Conservation (phyloP, 35 echinoderm and acorn worm genomes). For the Stichopus chloronotus region DNA sequence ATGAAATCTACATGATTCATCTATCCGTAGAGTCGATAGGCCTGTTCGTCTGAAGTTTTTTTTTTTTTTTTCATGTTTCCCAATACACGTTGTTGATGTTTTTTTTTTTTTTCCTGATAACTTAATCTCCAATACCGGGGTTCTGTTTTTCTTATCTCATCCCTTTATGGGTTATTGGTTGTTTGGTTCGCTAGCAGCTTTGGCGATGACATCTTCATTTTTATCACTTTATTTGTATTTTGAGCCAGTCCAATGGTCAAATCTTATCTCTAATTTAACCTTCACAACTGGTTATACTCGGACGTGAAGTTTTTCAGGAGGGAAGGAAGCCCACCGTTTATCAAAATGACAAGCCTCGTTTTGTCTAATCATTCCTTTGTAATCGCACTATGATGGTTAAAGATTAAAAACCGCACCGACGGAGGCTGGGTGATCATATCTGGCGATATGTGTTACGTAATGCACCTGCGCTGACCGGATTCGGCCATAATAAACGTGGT, state of each 20-base stretch:
- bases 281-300: conserved; percentile 19
- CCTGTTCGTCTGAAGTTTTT: too few relatives aligned
- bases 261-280: conserved; percentile 17
- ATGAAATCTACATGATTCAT: too few relatives aligned
- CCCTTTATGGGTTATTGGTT: conserved; percentile 17
- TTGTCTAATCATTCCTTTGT: not conserved
- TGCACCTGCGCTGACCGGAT: not conserved
- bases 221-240: conserved; percentile 34
- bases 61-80: too few relatives aligned
- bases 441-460: not conserved
- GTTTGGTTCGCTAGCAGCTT: not conserved
- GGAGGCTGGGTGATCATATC: not conserved
- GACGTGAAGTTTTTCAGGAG: conserved; percentile 21
- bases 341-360: conserved; percentile 15
- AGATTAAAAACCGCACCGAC: too few relatives aligned
- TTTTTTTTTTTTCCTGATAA: too few relatives aligned
- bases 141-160: not conserved
- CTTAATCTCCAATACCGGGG: too few relatives aligned
- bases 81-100: too few relatives aligned
- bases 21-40: too few relatives aligned
- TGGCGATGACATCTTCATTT: not conserved
- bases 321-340: conserved; percentile 17
- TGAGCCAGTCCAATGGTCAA: conserved; percentile 36
- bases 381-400: not conserved
- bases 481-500: not conserved